Base-by-base conservation (phyloP, 2,113 vertebrate genomes). In the Meriones unguiculatus region DNA sequence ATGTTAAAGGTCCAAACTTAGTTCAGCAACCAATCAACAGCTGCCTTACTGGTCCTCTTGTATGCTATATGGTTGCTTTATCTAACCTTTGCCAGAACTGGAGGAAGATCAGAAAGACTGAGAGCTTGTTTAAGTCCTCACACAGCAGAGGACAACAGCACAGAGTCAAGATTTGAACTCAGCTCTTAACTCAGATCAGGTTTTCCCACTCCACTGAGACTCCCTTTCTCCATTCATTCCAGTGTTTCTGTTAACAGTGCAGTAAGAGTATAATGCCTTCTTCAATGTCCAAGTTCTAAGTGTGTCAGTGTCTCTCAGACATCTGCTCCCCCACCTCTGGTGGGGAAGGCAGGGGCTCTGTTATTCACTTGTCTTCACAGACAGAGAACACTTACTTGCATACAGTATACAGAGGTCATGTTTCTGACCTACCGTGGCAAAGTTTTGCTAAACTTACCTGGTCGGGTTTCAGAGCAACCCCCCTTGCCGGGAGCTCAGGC, bases 81-180 rank as follows among this genome's bases (percentile, higher is more conserved):
- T 24, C 92, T 76, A 90, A 88, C 52, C 72, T 69, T 89, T 54
- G 84, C 38, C 38, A 64, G 72, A 94, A 89, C 30, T 59, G n/a
- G 41, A 25, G 62, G 86, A 52, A 67, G 28, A 76, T 81, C 54
- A 93, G 46, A 92, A 78, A 91, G 57, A 30, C 80, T 82, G 81
- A 72, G 72, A 81, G 80, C 24, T 76, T 57, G 35, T 25, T 95
- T 41, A 92, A 75, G 46, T 46, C 41, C 75, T 25, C 50, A 11
- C 30, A 50, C 4, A 73, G 84, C 1, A 46, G 2, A 85, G 25
- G 67, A 65, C 80, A 69, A 65, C 80, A 69, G 2, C 86, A 70
- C 78, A 28, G 65, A 93, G 54, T 35, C 54, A 75, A 59, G 22
- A 89, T 87, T 75, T 52, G 52, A 97, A 95, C 41, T 10, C 73